These are phyloP conservation scores for Nyctibius grandis DNA, from an alignment of 2,797 vertebrate species.

Conservation along the genomic window DNA sequence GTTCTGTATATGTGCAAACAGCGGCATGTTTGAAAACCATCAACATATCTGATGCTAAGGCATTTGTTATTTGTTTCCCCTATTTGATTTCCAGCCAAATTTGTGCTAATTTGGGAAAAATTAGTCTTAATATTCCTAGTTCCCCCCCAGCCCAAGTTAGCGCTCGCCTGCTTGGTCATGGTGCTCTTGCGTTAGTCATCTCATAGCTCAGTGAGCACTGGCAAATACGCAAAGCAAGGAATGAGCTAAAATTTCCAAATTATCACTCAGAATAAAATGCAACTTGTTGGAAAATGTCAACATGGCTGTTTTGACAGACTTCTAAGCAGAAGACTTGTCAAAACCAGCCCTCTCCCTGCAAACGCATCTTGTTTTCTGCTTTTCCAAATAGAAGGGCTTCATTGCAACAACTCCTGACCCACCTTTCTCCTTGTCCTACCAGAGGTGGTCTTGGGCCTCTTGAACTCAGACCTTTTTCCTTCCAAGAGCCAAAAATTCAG, in stretches of 20 bases:
- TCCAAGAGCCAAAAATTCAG: background rate
- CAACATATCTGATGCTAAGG: rapidly evolving
- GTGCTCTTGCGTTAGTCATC: background rate
- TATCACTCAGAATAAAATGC: background rate
- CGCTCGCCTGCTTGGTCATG: background rate
- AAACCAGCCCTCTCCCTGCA: background rate
- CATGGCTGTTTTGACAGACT: constrained; percentile 44
- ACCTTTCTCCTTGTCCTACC: background rate
- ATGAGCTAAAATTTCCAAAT: constrained; percentile 33
- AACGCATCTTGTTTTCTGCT: background rate
- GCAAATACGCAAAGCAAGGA: background rate
- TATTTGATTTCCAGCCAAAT: background rate
- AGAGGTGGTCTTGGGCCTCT: background rate
- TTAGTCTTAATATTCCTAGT: background rate
- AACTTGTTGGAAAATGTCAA: constrained; percentile 49
- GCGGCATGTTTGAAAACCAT: background rate
- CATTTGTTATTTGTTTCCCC: background rate
- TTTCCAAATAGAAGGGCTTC: background rate
- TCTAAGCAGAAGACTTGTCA: background rate
- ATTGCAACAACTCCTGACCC: background rate
- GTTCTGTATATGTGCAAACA: background rate
- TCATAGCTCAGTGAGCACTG: background rate
- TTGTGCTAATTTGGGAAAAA: background rate
- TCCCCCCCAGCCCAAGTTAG: background rate
- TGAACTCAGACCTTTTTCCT: background rate